Evolutionary conservation across 2,113 vertebrate genomes (phyloP).

Genomic region (Columbina picui): DNA sequence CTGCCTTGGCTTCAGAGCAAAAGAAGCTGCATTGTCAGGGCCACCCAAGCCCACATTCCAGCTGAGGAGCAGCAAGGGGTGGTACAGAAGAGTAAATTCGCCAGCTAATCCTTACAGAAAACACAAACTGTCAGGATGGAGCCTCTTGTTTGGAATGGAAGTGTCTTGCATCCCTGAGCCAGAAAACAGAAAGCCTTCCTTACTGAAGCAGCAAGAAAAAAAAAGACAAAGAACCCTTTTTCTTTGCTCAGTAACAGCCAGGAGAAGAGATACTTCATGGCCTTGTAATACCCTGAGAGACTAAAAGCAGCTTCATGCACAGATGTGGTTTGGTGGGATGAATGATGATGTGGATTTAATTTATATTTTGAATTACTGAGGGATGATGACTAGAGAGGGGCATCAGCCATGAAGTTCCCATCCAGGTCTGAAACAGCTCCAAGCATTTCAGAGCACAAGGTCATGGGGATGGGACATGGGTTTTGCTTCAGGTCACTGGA

Average conservation of each 20-base stretch:
- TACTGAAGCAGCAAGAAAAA: not conserved
- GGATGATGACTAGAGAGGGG: not conserved
- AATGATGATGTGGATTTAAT: not conserved
- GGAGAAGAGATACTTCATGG: not conserved
- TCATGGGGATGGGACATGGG: not conserved
- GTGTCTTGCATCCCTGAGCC: rapidly evolving
- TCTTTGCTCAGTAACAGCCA: not conserved
- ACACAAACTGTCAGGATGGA: not conserved
- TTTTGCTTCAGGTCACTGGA: not conserved
- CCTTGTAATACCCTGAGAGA: not conserved
- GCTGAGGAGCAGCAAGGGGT: not conserved
- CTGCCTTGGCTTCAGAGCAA: not conserved
- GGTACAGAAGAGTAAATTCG: not conserved
- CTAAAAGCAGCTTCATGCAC: not conserved
- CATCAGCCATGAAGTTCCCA: not conserved
- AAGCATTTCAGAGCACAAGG: not conserved
- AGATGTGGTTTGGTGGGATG: conserved; percentile 22
- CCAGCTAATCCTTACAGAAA: not conserved
- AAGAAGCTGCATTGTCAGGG: not conserved
- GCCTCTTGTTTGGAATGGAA: not conserved
- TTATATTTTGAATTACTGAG: not conserved
- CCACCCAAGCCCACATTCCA: not conserved
- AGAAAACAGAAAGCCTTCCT: not conserved
- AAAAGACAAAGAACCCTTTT: not conserved
- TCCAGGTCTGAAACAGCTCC: not conserved